Evolutionary conservation across 2,888 invertebrate species (phyloP).

Genomic region (Nymphalis c-album): DNA sequence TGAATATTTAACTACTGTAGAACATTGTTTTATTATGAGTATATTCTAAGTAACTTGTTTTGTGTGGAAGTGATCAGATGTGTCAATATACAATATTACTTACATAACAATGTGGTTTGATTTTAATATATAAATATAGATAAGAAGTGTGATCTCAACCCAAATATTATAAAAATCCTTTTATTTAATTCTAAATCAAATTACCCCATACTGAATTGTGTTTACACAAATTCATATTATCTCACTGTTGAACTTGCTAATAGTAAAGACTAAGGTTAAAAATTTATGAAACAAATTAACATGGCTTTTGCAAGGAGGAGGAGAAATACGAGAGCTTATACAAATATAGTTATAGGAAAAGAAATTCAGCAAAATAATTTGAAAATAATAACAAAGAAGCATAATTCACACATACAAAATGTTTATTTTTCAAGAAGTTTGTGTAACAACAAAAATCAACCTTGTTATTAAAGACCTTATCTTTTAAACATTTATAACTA

Average conservation of each 20-base stretch:
- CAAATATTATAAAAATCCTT: too few relatives aligned
- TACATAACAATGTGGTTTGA: slow-evolving; percentile 59
- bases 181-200: not conserved
- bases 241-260: not conserved
- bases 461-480: slow-evolving; percentile 79
- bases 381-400: slow-evolving; percentile 60
- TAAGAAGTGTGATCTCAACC: slow-evolving; percentile 7
- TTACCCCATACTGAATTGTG: slow-evolving; percentile 2
- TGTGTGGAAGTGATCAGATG: slow-evolving; percentile 77
- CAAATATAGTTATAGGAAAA: slow-evolving; percentile 19
- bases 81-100: slow-evolving; percentile 79
- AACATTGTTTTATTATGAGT: slow-evolving; percentile 72
- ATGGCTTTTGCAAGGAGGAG: slow-evolving; percentile 41
- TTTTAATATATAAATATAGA: slow-evolving; percentile 38
- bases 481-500: slow-evolving; percentile 76
- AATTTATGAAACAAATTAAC: slow-evolving; percentile 10
- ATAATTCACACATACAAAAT: slow-evolving; percentile 80
- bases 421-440: slow-evolving; percentile 81
- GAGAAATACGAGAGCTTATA: slow-evolving; percentile 30
- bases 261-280: not conserved
- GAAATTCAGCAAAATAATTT: slow-evolving; percentile 33
- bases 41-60: slow-evolving; percentile 77
- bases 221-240: slow-evolving; percentile 3
- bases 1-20: slow-evolving; percentile 69
- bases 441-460: slow-evolving; percentile 82